Conservation (phyloP, 1,140 invertebrate species). For the Diabrotica virgifera region DNA sequence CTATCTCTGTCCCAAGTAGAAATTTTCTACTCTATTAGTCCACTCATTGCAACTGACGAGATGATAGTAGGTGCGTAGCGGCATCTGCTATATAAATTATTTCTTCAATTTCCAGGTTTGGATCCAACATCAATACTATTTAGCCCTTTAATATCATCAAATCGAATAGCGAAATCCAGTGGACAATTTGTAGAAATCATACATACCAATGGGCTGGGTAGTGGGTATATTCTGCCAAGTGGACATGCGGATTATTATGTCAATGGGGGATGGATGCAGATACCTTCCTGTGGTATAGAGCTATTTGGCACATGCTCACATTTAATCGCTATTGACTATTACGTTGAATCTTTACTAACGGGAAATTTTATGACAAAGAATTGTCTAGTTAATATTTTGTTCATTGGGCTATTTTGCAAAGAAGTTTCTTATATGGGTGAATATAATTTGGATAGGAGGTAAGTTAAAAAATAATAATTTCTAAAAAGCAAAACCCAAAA, state of each 20-base stretch:
- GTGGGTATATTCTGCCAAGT: not conserved
- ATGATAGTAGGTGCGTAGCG: no score
- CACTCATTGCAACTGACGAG: no score
- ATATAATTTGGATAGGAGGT: constrained; percentile 10
- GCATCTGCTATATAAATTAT: no score
- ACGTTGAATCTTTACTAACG: constrained; percentile 3
- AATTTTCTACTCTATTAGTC: no score
- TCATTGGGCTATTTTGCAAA: not conserved
- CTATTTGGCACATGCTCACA: not conserved
- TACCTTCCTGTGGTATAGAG: constrained; percentile 1
- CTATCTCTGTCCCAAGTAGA: no score
- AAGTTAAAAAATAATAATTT: not conserved
- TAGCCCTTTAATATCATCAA: not conserved
- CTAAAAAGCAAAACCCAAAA: no score
- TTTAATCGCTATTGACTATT: not conserved
- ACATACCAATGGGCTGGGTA: not conserved
- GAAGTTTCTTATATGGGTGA: constrained; percentile 5
- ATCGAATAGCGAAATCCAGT: not conserved
- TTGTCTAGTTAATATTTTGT: not conserved
- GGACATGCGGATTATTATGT: constrained; percentile 9
- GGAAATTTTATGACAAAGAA: constrained; percentile 4
- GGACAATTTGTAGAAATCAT: constrained; percentile 6
- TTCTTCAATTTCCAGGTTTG: constrained; percentile 8
- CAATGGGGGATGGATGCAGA: constrained; percentile 8
- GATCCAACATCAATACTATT: not conserved